These are phyloP conservation scores for Orientallactaga sibirica DNA, from an alignment of 2,797 vertebrate genomes.

Conservation along the genomic window DNA sequence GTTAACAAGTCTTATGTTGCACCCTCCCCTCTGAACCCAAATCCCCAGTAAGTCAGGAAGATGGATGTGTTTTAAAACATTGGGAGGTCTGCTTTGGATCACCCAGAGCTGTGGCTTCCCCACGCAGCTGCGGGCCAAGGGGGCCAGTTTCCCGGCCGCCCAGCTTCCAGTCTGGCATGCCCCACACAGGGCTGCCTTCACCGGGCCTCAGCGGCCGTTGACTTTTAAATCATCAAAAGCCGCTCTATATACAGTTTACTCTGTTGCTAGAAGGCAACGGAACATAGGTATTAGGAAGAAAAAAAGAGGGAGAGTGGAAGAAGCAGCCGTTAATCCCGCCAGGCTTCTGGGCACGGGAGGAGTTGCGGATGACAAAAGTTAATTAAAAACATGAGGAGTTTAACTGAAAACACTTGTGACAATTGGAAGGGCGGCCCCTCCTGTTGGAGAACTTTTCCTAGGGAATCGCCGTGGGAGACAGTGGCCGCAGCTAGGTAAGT, in stretches of 20 bases:
- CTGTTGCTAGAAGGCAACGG: slow-evolving; percentile 86
- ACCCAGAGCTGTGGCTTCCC: slow-evolving; percentile 85
- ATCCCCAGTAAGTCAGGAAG: slow-evolving; percentile 85
- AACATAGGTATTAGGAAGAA: slow-evolving; percentile 86
- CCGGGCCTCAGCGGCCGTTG: slow-evolving; percentile 87
- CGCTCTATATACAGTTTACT: slow-evolving; percentile 87
- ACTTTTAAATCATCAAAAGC: slow-evolving; percentile 91
- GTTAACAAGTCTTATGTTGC: slow-evolving; percentile 74
- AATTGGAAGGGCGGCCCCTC: slow-evolving; percentile 88
- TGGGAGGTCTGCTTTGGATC: slow-evolving; percentile 88
- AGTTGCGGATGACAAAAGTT: slow-evolving; percentile 90
- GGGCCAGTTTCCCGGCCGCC: slow-evolving; percentile 82
- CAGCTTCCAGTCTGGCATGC: slow-evolving; percentile 64
- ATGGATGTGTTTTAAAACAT: slow-evolving; percentile 86
- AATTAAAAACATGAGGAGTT: slow-evolving; percentile 91
- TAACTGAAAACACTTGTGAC: slow-evolving; percentile 90
- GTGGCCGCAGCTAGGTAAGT: slow-evolving; percentile 85
- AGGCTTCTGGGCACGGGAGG: slow-evolving; percentile 88
- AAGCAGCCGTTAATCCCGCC: slow-evolving; percentile 89
- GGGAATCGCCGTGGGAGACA: slow-evolving; percentile 84
- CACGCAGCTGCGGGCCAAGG: slow-evolving; percentile 83
- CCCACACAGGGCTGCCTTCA: slow-evolving; percentile 84
- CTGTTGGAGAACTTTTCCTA: slow-evolving; percentile 83
- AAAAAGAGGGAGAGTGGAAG: slow-evolving; percentile 40
- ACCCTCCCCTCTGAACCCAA: slow-evolving; percentile 72